Percentiles rank a stretch among this genome's conserved stretches.
phyloP scores from a whole-genome alignment of 2,113 vertebrate species.

The Halichoerus grypus region DNA sequence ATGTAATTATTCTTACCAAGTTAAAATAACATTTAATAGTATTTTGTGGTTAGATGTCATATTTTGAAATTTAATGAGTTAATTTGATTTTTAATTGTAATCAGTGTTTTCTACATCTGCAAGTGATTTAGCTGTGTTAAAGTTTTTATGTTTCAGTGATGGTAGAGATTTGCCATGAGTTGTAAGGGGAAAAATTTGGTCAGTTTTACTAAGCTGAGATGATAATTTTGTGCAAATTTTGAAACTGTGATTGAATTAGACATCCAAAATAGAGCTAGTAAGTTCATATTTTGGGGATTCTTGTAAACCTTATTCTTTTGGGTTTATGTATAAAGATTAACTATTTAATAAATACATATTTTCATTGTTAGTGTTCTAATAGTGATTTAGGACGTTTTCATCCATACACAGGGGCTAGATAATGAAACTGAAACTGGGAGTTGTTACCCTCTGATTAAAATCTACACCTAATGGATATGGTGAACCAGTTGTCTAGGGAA shows the following conservation, averaged over 20 bases:
- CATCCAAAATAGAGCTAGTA: not conserved
- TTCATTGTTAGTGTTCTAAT: constrained; percentile 47
- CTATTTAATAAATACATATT: constrained; percentile 13
- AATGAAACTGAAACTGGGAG: not conserved
- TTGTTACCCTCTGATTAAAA: not conserved
- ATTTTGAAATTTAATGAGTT: constrained; percentile 2
- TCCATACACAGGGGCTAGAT: not conserved
- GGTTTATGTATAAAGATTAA: constrained; percentile 13
- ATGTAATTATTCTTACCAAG: not conserved
- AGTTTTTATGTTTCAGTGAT: not conserved
- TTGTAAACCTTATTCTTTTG: constrained; percentile 33
- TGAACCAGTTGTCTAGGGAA: not conserved
- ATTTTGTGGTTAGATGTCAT: not conserved
- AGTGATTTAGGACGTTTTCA: constrained; percentile 21
- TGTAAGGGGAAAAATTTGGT: constrained; percentile 23
- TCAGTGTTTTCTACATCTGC: not conserved
- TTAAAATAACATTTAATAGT: constrained; percentile 1
- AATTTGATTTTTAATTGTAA: not conserved
- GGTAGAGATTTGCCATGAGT: not conserved
- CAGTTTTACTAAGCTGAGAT: constrained; percentile 38
- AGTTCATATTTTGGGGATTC: constrained; percentile 40
- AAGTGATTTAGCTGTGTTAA: not conserved
- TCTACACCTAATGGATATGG: not conserved
- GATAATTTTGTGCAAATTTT: not conserved
- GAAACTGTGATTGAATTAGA: not conserved